These are phyloP conservation scores for Pygoscelis antarcticus DNA, from an alignment of 2,113 vertebrate genomes.

Conservation along the genomic window DNA sequence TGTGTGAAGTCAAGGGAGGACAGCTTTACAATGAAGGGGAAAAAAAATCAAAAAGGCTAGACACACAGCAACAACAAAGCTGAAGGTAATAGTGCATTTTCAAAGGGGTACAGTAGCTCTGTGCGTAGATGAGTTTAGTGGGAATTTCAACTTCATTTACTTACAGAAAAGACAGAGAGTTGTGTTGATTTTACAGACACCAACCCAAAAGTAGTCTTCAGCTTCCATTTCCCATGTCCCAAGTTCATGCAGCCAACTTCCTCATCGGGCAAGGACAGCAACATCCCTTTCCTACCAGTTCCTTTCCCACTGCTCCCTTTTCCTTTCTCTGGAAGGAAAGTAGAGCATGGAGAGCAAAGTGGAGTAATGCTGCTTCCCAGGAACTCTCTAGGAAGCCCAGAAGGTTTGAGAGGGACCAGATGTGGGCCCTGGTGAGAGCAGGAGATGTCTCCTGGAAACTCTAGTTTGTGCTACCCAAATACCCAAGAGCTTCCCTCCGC, in stretches of 20 bases:
- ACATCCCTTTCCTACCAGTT: not conserved
- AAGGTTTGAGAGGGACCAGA: not conserved
- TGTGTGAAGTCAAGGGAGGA: conserved; percentile 25
- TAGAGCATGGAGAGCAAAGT: not conserved
- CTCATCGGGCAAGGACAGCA: not conserved
- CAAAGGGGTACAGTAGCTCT: not conserved
- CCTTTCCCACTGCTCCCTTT: not conserved
- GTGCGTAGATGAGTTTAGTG: not conserved
- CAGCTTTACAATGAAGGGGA: not conserved
- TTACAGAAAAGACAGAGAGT: not conserved
- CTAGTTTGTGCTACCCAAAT: not conserved
- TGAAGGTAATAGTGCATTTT: not conserved
- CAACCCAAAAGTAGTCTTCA: not conserved
- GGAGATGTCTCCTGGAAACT: not conserved
- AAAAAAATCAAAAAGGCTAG: not conserved
- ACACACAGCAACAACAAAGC: not conserved
- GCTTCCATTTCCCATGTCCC: not conserved
- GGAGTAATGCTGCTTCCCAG: not conserved
- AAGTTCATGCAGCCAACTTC: not conserved
- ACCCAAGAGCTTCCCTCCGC: not conserved
- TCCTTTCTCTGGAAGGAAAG: not conserved
- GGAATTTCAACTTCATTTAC: not conserved
- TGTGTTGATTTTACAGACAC: not conserved
- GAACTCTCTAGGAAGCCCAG: not conserved
- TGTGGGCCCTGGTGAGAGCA: not conserved